Evolutionary conservation across 2,797 vertebrate genomes (phyloP).

Genomic region (Neosilurus mollespiculum): DNA sequence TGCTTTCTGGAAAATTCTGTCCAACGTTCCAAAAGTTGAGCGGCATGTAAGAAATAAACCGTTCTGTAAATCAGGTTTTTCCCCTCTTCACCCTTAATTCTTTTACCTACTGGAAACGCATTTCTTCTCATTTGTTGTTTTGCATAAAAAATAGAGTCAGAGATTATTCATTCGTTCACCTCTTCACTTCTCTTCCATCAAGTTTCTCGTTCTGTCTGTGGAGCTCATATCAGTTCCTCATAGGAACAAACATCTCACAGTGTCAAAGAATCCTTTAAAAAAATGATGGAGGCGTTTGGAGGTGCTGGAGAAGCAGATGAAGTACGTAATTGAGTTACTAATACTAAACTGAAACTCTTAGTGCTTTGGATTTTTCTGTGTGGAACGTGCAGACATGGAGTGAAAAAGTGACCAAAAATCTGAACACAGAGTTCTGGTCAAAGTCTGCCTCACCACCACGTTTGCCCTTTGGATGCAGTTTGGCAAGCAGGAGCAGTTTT

Average conservation of each 20-base stretch:
- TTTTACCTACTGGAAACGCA: not conserved
- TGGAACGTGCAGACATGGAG: not conserved
- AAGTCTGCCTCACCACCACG: not conserved
- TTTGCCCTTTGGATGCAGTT: conserved; percentile 26
- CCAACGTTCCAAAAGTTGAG: not conserved
- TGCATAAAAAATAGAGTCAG: not conserved
- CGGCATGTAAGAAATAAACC: not conserved
- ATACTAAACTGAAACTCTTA: not conserved
- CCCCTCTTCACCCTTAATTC: not conserved
- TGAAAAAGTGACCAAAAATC: not conserved
- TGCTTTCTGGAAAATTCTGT: conserved; percentile 1
- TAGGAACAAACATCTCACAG: no score
- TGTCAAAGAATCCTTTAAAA: no score
- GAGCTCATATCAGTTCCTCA: not conserved
- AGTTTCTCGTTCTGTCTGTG: not conserved
- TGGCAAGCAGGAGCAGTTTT: not conserved
- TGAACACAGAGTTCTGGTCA: conserved; percentile 9
- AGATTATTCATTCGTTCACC: not conserved
- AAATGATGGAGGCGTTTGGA: no score
- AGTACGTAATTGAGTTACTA: not conserved
- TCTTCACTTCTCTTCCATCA: not conserved
- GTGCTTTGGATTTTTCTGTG: not conserved
- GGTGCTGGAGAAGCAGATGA: not conserved
- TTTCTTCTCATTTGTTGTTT: not conserved
- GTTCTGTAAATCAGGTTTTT: not conserved